A percentile compares a stretch with the other conserved stretches of the same genome.
These are phyloP conservation scores for Thereva unica DNA, from an alignment of 2,888 invertebrate genomes.

Conservation along the genomic window DNA sequence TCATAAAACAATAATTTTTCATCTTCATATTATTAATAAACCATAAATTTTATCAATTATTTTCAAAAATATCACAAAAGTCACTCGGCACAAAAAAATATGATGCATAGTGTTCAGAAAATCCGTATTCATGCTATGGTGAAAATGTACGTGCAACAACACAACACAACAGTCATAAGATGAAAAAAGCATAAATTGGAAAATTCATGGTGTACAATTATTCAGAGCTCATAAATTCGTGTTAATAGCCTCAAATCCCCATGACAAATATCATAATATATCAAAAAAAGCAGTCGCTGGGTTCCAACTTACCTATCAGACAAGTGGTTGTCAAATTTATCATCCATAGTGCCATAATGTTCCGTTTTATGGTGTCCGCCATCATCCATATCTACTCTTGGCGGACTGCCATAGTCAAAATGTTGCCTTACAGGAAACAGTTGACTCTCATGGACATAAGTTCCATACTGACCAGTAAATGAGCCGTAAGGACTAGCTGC, in stretches of 20 bases:
- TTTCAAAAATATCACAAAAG: too few relatives aligned
- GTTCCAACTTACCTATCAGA: constrained; percentile 48
- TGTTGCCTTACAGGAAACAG: constrained; percentile 72
- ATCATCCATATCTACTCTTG: constrained; percentile 54
- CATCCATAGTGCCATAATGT: constrained; percentile 62
- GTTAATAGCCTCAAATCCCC: constrained; percentile 6
- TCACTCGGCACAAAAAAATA: too few relatives aligned
- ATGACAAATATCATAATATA: constrained; percentile 24
- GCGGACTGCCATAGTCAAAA: constrained; percentile 58
- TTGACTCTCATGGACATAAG: constrained; percentile 72
- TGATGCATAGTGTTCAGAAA: too few relatives aligned
- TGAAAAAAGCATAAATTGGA: too few relatives aligned
- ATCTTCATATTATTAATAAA: too few relatives aligned
- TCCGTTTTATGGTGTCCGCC: constrained; percentile 59
- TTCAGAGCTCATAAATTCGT: constrained; percentile 4
- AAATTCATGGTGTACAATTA: too few relatives aligned
- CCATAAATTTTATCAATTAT: too few relatives aligned
- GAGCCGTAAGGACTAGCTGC: constrained; percentile 68
- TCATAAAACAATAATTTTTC: too few relatives aligned
- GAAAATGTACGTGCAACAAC: too few relatives aligned
- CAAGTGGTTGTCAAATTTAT: constrained; percentile 53
- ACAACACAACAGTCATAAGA: too few relatives aligned
- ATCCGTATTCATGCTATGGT: too few relatives aligned
- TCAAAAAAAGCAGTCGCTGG: constrained; percentile 5
- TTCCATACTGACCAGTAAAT: constrained; percentile 69